Evolutionary conservation across 1,140 invertebrate species (phyloP), one percentile per base, ranked within the genome.

Genomic region (Drosophila tani): DNA sequence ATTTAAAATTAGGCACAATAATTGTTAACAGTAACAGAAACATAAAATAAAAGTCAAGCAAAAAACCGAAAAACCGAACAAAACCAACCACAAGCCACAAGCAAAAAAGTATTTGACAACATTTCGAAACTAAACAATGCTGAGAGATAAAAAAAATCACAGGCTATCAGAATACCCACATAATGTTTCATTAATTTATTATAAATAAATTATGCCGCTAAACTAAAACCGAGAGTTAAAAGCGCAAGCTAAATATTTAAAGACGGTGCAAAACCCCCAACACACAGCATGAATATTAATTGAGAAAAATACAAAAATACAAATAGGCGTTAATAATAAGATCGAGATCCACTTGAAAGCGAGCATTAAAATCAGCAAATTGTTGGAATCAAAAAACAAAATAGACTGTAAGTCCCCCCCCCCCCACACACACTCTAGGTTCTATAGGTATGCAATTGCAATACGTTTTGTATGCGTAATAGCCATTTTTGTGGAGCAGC

Each of bases 181-280:
- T 49, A 82, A 81, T 81, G 65, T 88, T 88, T 81, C 62, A 90
- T 84, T 87, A 87, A 88, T 87, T 87, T 87, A 88, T 87, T 88
- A 78, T 40, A 88, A 87, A 87, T 87, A 83, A 87, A 86, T 86
- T 76, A 80, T 87, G 76, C 79, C 67, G 80, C 75, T 79, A 66
- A 87, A 66, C 64, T 53, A 64, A 40, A 57, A 27, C 24, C 49
- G 75, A 79, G 75, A 79, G 67, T 49, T 56, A 0, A 29, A 17
- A 5, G 27, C 45, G 47, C 45, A 58, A 81, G 59, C 67, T 77
- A 69, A 60, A 50, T 58, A 62, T 65, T 81, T 38, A 45, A 66
- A 60, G 56, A 81, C 58, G 60, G 75, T 68, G 68, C 75, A 84
- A 65, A 53, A 35, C 12, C 45, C 47, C 59, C n/a, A n/a, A n/a